phyloP scores from a whole-genome alignment of 2,113 vertebrate genomes.

The Dicaeum eximium region DNA sequence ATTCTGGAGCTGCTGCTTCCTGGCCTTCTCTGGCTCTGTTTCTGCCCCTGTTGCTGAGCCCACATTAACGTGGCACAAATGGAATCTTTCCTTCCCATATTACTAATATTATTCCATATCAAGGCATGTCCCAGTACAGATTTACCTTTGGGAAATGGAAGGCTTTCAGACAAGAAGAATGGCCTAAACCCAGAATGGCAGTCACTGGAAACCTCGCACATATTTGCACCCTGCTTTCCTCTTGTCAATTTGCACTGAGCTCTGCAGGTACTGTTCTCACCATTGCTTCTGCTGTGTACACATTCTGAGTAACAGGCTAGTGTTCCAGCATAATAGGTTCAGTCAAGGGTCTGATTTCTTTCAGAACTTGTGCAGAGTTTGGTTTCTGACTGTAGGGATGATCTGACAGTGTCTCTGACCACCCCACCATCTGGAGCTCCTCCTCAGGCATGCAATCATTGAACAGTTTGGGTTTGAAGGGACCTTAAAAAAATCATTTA shows the following conservation, averaged over 20 bases:
- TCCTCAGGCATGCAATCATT: neutral
- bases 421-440: neutral
- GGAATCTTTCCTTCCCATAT: neutral
- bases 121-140: neutral
- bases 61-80: neutral
- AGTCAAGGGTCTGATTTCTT: neutral
- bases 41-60: slow-evolving; percentile 17
- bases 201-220: neutral
- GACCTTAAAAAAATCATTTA: neutral
- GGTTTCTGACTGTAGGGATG: neutral
- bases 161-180: neutral
- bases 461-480: neutral
- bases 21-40: slow-evolving; percentile 8
- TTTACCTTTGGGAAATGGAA: neutral
- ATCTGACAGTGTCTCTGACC: neutral
- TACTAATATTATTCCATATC: neutral
- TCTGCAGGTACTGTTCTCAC: neutral
- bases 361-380: neutral
- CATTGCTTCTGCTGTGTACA: neutral
- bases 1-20: slow-evolving; percentile 39
- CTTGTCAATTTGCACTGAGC: neutral
- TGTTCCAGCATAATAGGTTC: neutral
- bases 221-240: neutral
- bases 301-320: neutral
- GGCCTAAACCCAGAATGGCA: neutral